Evolutionary conservation across 2,797 vertebrate genomes (phyloP), one percentile per base, ranked within the genome.

Genomic region (Bovichtus diacanthus): DNA sequence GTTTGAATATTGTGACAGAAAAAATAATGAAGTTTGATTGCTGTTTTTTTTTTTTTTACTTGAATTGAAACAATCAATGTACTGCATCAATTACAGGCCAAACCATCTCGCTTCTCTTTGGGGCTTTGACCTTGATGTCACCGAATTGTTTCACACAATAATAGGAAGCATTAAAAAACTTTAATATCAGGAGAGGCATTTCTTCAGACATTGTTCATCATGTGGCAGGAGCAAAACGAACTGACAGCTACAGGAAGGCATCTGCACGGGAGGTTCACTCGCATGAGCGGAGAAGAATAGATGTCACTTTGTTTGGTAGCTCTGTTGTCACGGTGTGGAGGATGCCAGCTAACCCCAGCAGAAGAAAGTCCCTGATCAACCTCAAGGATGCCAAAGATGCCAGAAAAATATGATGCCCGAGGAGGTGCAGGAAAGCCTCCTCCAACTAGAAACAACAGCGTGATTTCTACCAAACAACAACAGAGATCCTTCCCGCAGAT

Each of bases 121-220:
- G 41, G 31, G 36, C 71, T 65, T 70, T 79, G 78, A 83, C 90
- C 90, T 88, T 55, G 12, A 75, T 83, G 76, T 31, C 70, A 67
- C 62, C 15, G 1, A 76, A 85, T 86, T 78, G 78, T 78, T 84
- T 46, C 59, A 46, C 73, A 94, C 90, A 94, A 93, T 93, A 69
- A 93, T 72, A 89, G 92, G 93, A 94, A 94, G 73, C 90, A 82
- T 84, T 90, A 74, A 90, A 89, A 87, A 72, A 66, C 46, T 71
- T 70, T 78, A 78, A 88, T 89, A 89, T 93, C 82, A 68, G 75
- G 19, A 59, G 66, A 76, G 73, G 69, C 82, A 88, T 92, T 88
- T 86, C 65, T 62, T 58, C 69, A 55, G 70, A 80, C 65, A 74
- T 65, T 89, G 88, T 91, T 84, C 49, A 67, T 91, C 87, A 89